Percentiles rank a stretch among this genome's conserved stretches.
Conservation (phyloP, 2,888 invertebrate genomes). For the Synanthedon myopaeformis region DNA sequence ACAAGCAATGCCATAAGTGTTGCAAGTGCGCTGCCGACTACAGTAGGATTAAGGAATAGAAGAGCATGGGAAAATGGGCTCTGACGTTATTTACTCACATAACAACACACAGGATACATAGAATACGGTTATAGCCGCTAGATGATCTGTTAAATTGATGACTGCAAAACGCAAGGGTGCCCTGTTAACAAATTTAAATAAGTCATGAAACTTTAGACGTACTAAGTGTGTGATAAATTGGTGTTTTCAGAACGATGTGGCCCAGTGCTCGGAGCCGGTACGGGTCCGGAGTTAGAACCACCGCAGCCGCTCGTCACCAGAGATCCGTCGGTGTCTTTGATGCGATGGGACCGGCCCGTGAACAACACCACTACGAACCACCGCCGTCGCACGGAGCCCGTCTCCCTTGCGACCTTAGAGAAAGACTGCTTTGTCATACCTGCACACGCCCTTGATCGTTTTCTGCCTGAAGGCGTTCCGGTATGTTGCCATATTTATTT, state of each 20-base stretch:
- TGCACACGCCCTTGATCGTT: constrained; percentile 87
- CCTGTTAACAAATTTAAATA: too few species aligned
- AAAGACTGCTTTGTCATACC: constrained; percentile 95
- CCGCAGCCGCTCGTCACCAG: constrained; percentile 79
- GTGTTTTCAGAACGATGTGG: constrained; percentile 77
- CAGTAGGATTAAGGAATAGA: too few species aligned
- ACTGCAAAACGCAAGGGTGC: too few species aligned
- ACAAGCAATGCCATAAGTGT: too few species aligned
- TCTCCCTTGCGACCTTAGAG: constrained; percentile 84
- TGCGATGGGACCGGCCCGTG: constrained; percentile 57
- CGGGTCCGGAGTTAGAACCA: constrained; percentile 74
- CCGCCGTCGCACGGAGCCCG: constrained; percentile 72
- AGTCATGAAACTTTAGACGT: too few species aligned
- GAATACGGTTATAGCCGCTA: too few species aligned
- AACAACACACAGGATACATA: too few species aligned
- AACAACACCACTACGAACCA: constrained; percentile 46
- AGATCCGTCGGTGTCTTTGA: constrained; percentile 74
- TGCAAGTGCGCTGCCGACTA: too few species aligned
- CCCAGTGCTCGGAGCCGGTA: constrained; percentile 74
- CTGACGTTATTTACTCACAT: too few species aligned
- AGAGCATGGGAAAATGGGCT: too few species aligned
- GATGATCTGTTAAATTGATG: too few species aligned
- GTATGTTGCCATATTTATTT: constrained; percentile 46
- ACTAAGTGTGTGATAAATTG: not conserved
- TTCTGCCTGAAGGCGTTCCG: constrained; percentile 90